Evolutionary conservation across 2,797 vertebrate species (phyloP).

Genomic region (Molossus molossus): DNA sequence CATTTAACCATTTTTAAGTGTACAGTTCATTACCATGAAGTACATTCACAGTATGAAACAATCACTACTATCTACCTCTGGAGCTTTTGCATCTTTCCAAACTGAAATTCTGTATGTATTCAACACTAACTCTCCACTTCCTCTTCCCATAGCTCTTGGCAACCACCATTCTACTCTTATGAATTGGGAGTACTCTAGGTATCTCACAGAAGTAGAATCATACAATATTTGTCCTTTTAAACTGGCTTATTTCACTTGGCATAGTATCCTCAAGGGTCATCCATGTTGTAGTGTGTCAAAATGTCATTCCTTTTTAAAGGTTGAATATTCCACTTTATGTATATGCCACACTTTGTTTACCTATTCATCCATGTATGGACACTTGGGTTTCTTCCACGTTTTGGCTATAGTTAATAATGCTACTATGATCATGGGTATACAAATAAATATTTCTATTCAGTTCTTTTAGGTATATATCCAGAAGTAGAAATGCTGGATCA

Average conservation of each 20-base stretch:
- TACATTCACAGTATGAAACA: background rate
- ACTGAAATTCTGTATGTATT: background rate
- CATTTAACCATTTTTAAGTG: background rate
- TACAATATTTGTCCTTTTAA: background rate
- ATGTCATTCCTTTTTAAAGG: constrained; percentile 29
- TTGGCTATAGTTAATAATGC: background rate
- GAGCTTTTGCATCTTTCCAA: constrained; percentile 1
- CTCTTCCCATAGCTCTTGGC: background rate
- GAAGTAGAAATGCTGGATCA: background rate
- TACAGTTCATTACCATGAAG: background rate
- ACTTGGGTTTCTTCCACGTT: background rate
- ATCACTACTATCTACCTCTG: background rate
- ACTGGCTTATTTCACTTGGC: background rate
- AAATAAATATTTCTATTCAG: background rate
- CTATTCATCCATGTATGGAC: background rate
- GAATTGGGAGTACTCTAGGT: background rate
- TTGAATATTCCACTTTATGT: background rate
- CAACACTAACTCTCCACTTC: background rate
- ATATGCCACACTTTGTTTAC: background rate
- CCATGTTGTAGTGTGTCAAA: background rate
- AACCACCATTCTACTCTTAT: background rate
- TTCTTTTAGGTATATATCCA: background rate
- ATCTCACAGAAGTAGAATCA: background rate
- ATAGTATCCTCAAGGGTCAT: background rate
- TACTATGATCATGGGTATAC: background rate